phyloP scores from a whole-genome alignment of 2,113 vertebrate species.

The Anser cygnoides region DNA sequence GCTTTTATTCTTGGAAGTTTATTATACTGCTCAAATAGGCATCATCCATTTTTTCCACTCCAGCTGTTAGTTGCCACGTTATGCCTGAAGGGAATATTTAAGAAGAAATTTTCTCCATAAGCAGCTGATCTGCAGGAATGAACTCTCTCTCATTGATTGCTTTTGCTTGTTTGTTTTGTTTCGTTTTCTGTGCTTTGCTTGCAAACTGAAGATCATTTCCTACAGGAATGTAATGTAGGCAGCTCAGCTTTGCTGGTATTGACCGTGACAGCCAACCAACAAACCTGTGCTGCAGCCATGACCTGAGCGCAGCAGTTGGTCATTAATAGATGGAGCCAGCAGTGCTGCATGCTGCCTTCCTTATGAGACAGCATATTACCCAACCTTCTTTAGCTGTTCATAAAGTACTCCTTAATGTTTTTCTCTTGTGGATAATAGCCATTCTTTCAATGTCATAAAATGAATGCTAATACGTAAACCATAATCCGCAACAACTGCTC shows the following conservation, averaged over 20 bases:
- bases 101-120: not conserved
- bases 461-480: not conserved
- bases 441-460: not conserved
- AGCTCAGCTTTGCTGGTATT: not conserved
- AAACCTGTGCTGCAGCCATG: not conserved
- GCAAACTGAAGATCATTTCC: not conserved
- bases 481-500: not conserved
- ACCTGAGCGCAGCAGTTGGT: not conserved
- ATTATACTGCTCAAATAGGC: not conserved
- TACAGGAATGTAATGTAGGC: not conserved
- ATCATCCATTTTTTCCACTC: not conserved
- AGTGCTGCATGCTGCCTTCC: not conserved
- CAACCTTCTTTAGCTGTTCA: slow-evolving; percentile 4
- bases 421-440: not conserved
- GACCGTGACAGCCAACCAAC: not conserved
- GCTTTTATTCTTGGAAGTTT: not conserved
- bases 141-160: not conserved
- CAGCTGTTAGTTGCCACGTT: not conserved
- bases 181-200: not conserved
- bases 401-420: not conserved
- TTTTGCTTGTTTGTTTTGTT: not conserved
- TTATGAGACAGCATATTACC: not conserved
- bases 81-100: not conserved
- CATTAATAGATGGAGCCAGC: not conserved
- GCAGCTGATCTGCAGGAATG: not conserved